Base-by-base conservation (phyloP, 2,113 vertebrate species). In the Gymnocephalus cernua region DNA sequence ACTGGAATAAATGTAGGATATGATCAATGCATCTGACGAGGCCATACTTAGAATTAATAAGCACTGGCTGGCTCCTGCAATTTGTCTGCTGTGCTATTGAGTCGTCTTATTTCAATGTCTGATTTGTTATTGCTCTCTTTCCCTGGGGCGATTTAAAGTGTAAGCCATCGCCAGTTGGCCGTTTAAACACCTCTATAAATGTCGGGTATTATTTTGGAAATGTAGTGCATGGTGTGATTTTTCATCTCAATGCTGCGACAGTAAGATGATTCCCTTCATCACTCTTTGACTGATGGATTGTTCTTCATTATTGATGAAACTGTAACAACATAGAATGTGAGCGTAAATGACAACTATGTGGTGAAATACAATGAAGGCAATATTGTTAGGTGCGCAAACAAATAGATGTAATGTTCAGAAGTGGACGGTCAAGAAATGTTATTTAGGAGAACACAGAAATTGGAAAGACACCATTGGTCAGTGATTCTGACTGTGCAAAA, bases 31-130 rank as follows among this genome's bases (percentile, higher is more conserved):
- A 81, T 86, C 85, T n/a, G 77, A 88, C 84, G 79, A 92, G 82
- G 78, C 76, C 83, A 88, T 86, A 89, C 89, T 89, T 89, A 73
- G 92, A 94, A 92, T 89, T 92, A 92, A 94, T 94, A 91, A 93
- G 82, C 68, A 84, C 82, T 88, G 89, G 79, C 87, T 50, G 32
- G 79, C 89, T 85, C 90, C 74, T 84, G 92, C 89, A 94, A 90
- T 94, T 93, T 94, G 92, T 93, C 83, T 91, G 80, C 88, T 78
- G 88, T 78, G 84, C 90, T 92, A 94, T 91, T 94, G 91, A 93
- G 91, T 90, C 64, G 85, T 95, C 92, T 92, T 95, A 93, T 94
- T 95, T 93, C 91, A 90, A 88, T 90, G 91, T 93, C 89, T 94
- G 90, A 95, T 94, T 93, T 94, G 93, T 94, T 93, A 92, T 89